Evolutionary conservation across 2,113 vertebrate genomes (phyloP), one percentile per base, ranked within the genome.

Genomic region (Nothobranchius kuhntae): DNA sequence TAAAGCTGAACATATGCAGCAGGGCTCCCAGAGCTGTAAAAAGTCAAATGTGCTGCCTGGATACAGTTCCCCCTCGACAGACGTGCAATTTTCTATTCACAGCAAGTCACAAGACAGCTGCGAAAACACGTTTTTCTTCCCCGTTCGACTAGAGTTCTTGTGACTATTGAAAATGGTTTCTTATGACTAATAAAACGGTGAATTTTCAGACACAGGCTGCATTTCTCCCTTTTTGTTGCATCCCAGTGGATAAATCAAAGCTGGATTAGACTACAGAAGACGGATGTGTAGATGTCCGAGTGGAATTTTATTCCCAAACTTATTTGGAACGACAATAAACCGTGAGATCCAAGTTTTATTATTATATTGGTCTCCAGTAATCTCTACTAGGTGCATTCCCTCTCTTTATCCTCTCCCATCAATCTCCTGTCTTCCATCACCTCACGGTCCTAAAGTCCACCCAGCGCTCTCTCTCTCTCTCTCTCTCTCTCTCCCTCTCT

Each of bases 341-440:
- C 9, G 1, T 7, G 7, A 62, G 24, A 45, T 58, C 24, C 45
- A 9, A 48, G 38, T 36, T 30, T 48, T 46, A 68, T 54, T 17
- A 53, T 60, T 59, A 24, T 61, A 57, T 66, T 71, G 46, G 36
- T 44, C 68, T 63, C 21, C n/a, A 14, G 12, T 56, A 68, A 83
- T 46, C 9, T 65, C 61, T 73, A 60, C 61, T 61, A 81, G 77
- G 67, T 70, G 48, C 24, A 47, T 57, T 59, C 48, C 50, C 51
- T 60, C 51, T 58, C 47, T 48, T 55, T n/a, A 21, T 2, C 61
- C 65, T 17, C 36, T 40, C 15, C 12, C 30, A 26, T 63, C 53
- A 67, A 40, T 53, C 64, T 80, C 72, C 71, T 65, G 60, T 73
- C 71, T 73, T 82, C 84, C 68, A 86, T 87, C 80, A 85, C 80